Evolutionary conservation across 2,888 invertebrate species (phyloP), one percentile per base, ranked within the genome.

Genomic region (Protodeltote pygarga): DNA sequence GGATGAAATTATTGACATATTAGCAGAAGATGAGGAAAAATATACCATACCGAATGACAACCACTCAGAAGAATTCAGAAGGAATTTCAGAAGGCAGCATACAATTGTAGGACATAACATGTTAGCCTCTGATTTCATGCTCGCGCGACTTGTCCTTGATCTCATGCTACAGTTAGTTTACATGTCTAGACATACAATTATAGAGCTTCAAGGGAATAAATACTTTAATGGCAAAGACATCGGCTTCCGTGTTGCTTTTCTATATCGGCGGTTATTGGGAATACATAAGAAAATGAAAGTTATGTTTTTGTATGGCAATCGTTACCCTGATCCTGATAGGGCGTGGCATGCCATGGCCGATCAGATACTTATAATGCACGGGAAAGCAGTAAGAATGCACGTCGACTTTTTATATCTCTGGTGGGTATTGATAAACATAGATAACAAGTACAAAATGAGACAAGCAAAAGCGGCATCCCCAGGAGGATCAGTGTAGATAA

Each of bases 101-200:
- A 0, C 1, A 1, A 24, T 6, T 0, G 0, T 0, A 0, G 1
- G 0, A 0, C 1, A 0, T 2, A 37, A 10, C 2, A 3, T 0
- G 0, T 0, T 1, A 2, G 32, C 5, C 0, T 0, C 6, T 1
- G 1, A 4, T 0, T 31, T 32, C 2, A 0, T 5, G 4, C 0
- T 11, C 3, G 40, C 20, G 8, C 33, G 57, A 2, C 62, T 29
- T 13, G 0, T 0, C 1, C 2, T 41, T 1, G 57, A 58, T 2
- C 13, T 47, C 1, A 58, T 58, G 57, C 20, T 58, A 1, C 57
- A 58, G 5, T 23, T 41, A 1, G 0, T 58, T 3, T 58, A 58
- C 11, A 58, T 58, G 57, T 13, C 48, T 4, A 25, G 57, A n/a
- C 63, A 62, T 5, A 62, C 41, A 16, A 2, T 58, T 8, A 29